Evolutionary conservation across 2,888 invertebrate genomes (phyloP), one percentile per base, ranked within the genome.

Genomic region (Cataglyphis livida): DNA sequence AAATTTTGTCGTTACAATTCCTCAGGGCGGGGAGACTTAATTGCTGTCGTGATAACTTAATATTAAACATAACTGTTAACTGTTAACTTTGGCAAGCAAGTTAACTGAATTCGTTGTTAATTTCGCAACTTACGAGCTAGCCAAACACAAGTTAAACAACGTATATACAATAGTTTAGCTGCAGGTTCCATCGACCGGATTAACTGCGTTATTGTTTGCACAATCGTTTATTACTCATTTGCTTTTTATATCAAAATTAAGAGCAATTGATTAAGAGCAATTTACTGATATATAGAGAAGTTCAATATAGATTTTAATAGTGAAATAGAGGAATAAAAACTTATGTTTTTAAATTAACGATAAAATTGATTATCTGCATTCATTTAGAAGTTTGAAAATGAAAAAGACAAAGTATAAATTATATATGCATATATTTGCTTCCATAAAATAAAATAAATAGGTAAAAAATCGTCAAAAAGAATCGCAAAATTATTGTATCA

Each of bases 181-280:
- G 15, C 44, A 48, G 35, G 48, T 32, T 15, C 21, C 21, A 32
- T 32, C 35, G 32, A 41, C 32, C 21, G 9, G 25, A 25, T 64
- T 64, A 62, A 64, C n/a, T 12, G 18, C 3, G 15, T 75, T 64
- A 51, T 64, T 64, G 74, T 75, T 64, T 75, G 62, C 44, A 61
- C 48, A 25, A 18, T 35, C 25, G 9, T 48, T 62, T 35, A 62
- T 62, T 35, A 62, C 35, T 48, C 25, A 21, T 62, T 62, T 44
- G 15, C 15, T 74, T 7, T 10, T 35, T 62, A 12, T 32, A 32
- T 5, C 12, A 18, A 64, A 51, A 62, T 74, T 75, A 62, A 64
- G 51, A 25, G 25, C 25, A 25, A 25, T 1, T 25, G 25, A 25
- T 25, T 25, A 25, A 25, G 25, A 25, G 1, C 25, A 25, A 12